Percentiles rank a stretch among this genome's conserved stretches.
Evolutionary conservation across 1,140 invertebrate genomes (phyloP).

Genomic region (Anastrepha ludens): DNA sequence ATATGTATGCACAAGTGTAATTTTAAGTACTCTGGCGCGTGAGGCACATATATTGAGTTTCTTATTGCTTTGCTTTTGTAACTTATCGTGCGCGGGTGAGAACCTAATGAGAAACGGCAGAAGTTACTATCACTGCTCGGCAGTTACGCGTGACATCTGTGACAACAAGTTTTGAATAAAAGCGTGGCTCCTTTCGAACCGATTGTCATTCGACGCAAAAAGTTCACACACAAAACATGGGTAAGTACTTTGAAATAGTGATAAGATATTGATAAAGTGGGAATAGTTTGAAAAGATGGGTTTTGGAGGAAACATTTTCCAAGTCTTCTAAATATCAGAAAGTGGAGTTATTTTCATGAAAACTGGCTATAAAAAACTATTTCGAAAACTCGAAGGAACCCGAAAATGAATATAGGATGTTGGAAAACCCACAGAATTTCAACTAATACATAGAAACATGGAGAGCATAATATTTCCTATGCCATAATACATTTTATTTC

Average conservation of each 20-base stretch:
- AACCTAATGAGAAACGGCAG: neutral
- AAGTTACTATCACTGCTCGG: neutral
- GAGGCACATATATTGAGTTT: neutral
- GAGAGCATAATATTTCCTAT: no score
- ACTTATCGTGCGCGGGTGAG: constrained; percentile 22
- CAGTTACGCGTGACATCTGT: neutral
- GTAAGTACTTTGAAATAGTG: neutral
- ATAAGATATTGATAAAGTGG: neutral
- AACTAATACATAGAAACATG: no score
- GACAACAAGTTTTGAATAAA: neutral
- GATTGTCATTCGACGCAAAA: constrained; percentile 14
- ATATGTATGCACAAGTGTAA: neutral
- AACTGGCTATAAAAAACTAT: no score
- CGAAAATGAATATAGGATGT: neutral
- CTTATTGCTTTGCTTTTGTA: neutral
- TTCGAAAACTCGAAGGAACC: neutral
- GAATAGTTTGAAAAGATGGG: no score
- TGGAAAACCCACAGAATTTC: no score
- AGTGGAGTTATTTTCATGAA: no score
- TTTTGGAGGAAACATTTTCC: neutral
- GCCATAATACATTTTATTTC: no score
- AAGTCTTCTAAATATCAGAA: neutral
- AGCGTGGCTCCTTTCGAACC: neutral
- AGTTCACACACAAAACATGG: constrained; percentile 3
- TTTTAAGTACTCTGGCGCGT: no score